Evolutionary conservation across 1,140 invertebrate species (phyloP), one percentile per base, ranked within the genome.

Genomic region (Thereuonema tuberculata): DNA sequence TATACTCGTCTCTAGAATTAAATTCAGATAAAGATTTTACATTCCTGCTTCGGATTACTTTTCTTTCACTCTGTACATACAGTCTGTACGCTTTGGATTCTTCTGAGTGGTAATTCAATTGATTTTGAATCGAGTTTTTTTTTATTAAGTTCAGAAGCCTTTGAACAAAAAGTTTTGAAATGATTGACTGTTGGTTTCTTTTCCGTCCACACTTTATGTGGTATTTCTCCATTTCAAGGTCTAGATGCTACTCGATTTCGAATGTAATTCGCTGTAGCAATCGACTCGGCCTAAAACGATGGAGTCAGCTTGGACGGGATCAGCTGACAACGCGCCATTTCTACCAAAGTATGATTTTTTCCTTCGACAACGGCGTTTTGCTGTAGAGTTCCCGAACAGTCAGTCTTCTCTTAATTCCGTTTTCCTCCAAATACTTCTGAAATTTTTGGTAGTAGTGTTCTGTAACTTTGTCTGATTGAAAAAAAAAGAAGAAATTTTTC

Each of bases 321-420:
- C 24, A 68, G 29, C 58, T 67, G 57, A 29, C 59, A 58, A 26
- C 70, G 64, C 24, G 73, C 74, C 28, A 67, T 67, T 68, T 78
- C 75, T n/a, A 68, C 62, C 2, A 71, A 27, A 14, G 67, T 71
- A 47, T 71, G 37, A 58, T 72, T 72, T 28, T 69, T 70, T 47
- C 72, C n/a, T n/a, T n/a, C n/a, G n/a, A n/a, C n/a, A n/a, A n/a
- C n/a, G n/a, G 52, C 63, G 69, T 68, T 25, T 64, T 64, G 5
- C 75, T 75, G 65, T 80, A 80, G 61, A 77, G 70, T 64, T 80
- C 61, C 0, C 76, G 73, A 2, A 70, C 74, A 61, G 77, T 77
- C 58, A 20, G 62, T 64, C n/a, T 69, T 65, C 47, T 37, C 61
- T 49, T 67, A 63, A 60, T 68, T 64, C 3, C 58, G 20, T 20